phyloP scores from a whole-genome alignment of 2,888 invertebrate species.

The Enoplolaimus lenunculus region DNA sequence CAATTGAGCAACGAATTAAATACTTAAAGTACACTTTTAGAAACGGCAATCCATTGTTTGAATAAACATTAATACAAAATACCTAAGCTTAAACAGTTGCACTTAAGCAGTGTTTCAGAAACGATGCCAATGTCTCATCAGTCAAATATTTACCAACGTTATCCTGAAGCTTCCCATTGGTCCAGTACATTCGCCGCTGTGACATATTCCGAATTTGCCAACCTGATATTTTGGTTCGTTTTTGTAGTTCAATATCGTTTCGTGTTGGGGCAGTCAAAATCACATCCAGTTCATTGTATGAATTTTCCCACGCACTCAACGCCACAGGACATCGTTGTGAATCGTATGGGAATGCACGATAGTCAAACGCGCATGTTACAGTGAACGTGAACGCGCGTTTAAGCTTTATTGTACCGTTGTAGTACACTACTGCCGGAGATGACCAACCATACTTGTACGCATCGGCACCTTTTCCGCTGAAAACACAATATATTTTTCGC shows the following conservation, averaged over 20 bases:
- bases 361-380: constrained; percentile 20
- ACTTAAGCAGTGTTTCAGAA: no score
- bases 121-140: no score
- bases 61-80: no score
- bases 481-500: no score
- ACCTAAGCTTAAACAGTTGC: no score
- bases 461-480: background rate
- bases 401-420: background rate
- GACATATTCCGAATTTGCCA: background rate
- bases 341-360: constrained; percentile 18
- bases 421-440: background rate
- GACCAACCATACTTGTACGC: background rate
- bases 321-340: constrained; percentile 16
- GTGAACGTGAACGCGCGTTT: constrained; percentile 10
- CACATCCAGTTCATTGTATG: background rate
- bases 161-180: background rate
- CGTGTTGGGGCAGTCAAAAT: background rate
- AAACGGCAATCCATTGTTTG: no score
- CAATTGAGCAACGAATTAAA: no score
- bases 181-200: background rate
- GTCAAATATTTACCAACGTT: background rate
- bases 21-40: no score
- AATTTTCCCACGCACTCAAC: background rate
- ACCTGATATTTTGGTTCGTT: background rate
- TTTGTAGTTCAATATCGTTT: background rate